Conservation (phyloP, 2,888 invertebrate genomes). For the Mimumesa dahlbomi region DNA sequence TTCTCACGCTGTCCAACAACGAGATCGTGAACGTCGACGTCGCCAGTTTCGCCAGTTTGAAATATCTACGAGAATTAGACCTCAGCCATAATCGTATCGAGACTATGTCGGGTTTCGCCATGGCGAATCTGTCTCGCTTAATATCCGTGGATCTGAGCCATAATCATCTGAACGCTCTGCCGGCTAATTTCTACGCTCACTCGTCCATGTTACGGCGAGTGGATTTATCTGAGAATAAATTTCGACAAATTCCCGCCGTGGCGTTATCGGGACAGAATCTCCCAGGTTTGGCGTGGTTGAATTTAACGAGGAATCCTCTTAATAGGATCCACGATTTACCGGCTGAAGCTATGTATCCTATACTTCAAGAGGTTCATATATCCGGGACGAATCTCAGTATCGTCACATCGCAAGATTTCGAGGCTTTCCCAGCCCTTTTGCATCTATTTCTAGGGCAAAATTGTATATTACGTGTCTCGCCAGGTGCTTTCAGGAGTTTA, state of each 20-base stretch:
- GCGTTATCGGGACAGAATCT: slow-evolving; percentile 89
- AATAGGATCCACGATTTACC: slow-evolving; percentile 88
- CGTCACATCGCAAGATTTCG: slow-evolving; percentile 92
- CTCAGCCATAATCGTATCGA: slow-evolving; percentile 89
- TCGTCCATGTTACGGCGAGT: slow-evolving; percentile 87
- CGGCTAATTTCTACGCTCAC: slow-evolving; percentile 90
- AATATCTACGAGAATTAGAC: slow-evolving; percentile 88
- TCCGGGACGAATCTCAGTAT: slow-evolving; percentile 91
- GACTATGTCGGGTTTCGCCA: slow-evolving; percentile 89
- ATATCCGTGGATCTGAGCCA: slow-evolving; percentile 88
- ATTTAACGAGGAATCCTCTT: slow-evolving; percentile 92
- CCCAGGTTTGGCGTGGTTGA: slow-evolving; percentile 88
- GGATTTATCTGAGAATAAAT: slow-evolving; percentile 89
- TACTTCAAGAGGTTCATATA: slow-evolving; percentile 89
- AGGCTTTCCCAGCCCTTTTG: slow-evolving; percentile 89
- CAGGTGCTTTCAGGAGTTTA: slow-evolving; percentile 91
- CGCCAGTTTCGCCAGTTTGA: slow-evolving; percentile 88
- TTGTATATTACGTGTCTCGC: slow-evolving; percentile 89
- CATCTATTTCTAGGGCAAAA: slow-evolving; percentile 88
- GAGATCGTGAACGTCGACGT: slow-evolving; percentile 87
- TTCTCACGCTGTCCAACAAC: slow-evolving; percentile 86
- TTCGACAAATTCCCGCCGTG: slow-evolving; percentile 89
- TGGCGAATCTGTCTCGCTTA: slow-evolving; percentile 89
- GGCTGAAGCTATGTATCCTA: slow-evolving; percentile 87
- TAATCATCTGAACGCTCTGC: slow-evolving; percentile 88